Base-by-base conservation (phyloP, 2,888 invertebrate species). In the Philonicus albiceps region DNA sequence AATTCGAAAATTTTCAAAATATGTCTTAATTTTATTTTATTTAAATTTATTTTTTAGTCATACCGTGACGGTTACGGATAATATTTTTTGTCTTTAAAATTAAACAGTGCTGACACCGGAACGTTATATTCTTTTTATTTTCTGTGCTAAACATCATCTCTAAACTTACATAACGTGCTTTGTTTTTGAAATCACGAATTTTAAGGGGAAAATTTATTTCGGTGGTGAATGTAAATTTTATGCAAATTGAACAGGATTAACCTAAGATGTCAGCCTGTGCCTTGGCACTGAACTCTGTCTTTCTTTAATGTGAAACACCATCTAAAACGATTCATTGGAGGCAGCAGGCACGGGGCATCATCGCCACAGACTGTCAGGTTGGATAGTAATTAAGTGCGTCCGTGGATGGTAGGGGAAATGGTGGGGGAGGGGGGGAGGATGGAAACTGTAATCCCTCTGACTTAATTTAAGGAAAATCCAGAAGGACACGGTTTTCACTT, bases 161-260 rank as follows among this genome's bases (percentile, higher is more conserved):
- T 43, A 43, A 43, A 49, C 64, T 76, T 76, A 76, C 76, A 37
- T 76, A 37, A 76, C 37, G 76, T 76, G 76, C 34, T 76, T 76
- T 40, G 64, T 64, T 64, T 40, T 19, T 43, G 40, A 40, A 76
- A 37, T 40, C 34, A 22, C 22, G 76, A 76, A 76, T 76, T 64
- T 53, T 64, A 34, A 76, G 40, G 37, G 37, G 76, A 76, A 40
- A 76, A 76, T 37, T 40, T 37, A 37, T 40, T 76, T 40, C 76
- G 13, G 13, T 76, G 76, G 40, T 76, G 34, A 76, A 76, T 76
- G 22, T 22, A 76, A 76, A 37, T 40, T 76, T 76, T 34, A 76
- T 34, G 76, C 74, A 74, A 76, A 76, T 76, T 76, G 34, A 76
- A 76, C 40, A 43, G 76, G 76, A 76, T 76, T 76, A 76, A 34